Base-by-base conservation (phyloP, 2,797 vertebrate species). In the Prionace glauca region DNA sequence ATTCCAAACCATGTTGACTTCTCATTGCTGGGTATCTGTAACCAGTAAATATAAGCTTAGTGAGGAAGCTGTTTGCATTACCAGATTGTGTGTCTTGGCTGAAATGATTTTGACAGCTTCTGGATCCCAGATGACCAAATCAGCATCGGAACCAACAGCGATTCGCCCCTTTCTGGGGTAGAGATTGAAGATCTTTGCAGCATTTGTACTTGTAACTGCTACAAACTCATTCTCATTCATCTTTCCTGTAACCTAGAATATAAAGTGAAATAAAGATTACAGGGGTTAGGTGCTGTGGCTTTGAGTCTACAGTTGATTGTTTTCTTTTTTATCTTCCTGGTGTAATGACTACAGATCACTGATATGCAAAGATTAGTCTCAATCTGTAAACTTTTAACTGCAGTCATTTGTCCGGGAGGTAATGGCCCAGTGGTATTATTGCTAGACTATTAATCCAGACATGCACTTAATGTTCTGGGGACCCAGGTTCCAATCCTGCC, bases 191-290 rank as follows among this genome's bases (percentile, higher is more conserved):
- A 99, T 98, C 96, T 99, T 99, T 94, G 99, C 99, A 24, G 99
- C 98, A 0, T 99, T 99, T 90, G 98, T 99, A 91, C 99, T 99
- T 56, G 99, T 99, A 96, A 99, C 98, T 0, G 99, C 98, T 0
- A 99, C 99, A 69, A 99, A 99, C 81, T 98, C 98, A 0, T 99
- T 99, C 97, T 99, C 99, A 0, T 99, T 99, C 98, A 99, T 99
- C 96, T 98, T 99, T 36, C 99, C 99, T 0, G 98, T 97, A 2
- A 97, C 98, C 99, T 97, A 96, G 12, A 96, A 12, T 77, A 36
- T 56, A n/a, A 29, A 95, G 56, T 72, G 2, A 50, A 10, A 74
- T 32, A 72, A 50, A 74, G 56, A 20, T 36, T 41, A 69, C 18
- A 60, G 45, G 11, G 11, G 29, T 74, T 95, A 77, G 56, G 29